These are phyloP conservation scores for Tenebrosternarchus preto DNA, from an alignment of 2,113 vertebrate genomes.

Conservation along the genomic window DNA sequence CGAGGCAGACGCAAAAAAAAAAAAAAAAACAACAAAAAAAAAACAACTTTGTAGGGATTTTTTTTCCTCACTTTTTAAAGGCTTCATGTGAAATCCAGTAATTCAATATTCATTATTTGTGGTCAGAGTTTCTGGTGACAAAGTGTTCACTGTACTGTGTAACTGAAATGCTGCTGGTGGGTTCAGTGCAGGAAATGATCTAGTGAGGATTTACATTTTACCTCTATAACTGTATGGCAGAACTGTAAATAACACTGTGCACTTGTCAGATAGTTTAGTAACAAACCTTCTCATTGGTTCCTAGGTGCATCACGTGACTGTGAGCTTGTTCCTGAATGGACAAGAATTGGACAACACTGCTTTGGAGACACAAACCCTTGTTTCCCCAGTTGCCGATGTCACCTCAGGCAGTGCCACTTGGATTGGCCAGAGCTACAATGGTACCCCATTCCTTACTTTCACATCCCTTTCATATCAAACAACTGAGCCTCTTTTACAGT, in stretches of 20 bases:
- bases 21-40: too few relatives aligned
- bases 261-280: background rate
- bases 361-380: slow-evolving; percentile 79
- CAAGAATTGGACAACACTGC: slow-evolving; percentile 83
- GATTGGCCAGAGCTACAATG: slow-evolving; percentile 83
- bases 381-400: slow-evolving; percentile 69
- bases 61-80: slow-evolving; percentile 9
- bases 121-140: slow-evolving; percentile 61
- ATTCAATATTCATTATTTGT: slow-evolving; percentile 58
- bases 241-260: background rate
- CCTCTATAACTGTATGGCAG: background rate
- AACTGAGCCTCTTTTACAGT: background rate
- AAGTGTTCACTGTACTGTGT: background rate
- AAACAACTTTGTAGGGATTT: slow-evolving; percentile 27
- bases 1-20: slow-evolving; percentile 11
- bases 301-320: slow-evolving; percentile 80
- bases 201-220: slow-evolving; percentile 68
- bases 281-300: slow-evolving; percentile 48
- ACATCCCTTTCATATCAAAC: background rate
- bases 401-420: slow-evolving; percentile 64
- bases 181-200: slow-evolving; percentile 71
- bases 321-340: slow-evolving; percentile 88
- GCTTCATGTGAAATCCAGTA: slow-evolving; percentile 25
- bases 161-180: slow-evolving; percentile 61
- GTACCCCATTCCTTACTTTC: slow-evolving; percentile 67